Conservation (phyloP, 2,888 invertebrate species). For the Alsophila aescularia region DNA sequence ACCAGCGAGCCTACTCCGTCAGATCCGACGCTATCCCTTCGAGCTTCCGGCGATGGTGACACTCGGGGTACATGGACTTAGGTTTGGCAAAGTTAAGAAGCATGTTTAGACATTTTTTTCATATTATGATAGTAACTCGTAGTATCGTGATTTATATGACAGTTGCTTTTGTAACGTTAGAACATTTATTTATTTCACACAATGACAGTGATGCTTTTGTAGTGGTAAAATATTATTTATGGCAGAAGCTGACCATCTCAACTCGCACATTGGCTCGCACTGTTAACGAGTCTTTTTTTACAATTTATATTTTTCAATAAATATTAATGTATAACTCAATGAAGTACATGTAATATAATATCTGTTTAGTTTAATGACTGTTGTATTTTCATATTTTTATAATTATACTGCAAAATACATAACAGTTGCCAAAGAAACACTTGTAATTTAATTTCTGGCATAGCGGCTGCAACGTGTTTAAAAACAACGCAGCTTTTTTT, state of each 20-base stretch:
- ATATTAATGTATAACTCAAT: neutral
- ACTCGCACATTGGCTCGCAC: too few species aligned
- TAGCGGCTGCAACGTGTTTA: slow-evolving; percentile 45
- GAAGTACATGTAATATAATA: neutral
- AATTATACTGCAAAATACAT: slow-evolving; percentile 10
- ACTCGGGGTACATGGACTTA: too few species aligned
- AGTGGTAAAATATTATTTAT: too few species aligned
- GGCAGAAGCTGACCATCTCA: too few species aligned
- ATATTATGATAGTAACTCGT: too few species aligned
- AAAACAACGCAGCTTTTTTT: slow-evolving; percentile 49
- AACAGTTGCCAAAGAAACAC: slow-evolving; percentile 33
- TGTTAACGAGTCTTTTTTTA: slow-evolving; percentile 2
- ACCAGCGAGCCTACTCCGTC: slow-evolving; percentile 48
- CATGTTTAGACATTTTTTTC: too few species aligned
- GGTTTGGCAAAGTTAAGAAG: too few species aligned
- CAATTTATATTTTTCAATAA: neutral
- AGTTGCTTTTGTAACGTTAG: too few species aligned
- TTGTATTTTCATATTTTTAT: slow-evolving; percentile 10
- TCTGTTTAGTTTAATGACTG: slow-evolving; percentile 1
- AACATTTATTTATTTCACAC: too few species aligned
- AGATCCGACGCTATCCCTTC: slow-evolving; percentile 22
- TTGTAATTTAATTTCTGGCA: slow-evolving; percentile 2
- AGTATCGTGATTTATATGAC: too few species aligned
- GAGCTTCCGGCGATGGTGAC: slow-evolving; percentile 2
- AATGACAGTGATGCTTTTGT: too few species aligned